Percentiles rank a stretch among this genome's conserved stretches.
These are phyloP conservation scores for Hemistola chrysoprasaria DNA, from an alignment of 2,888 invertebrate species.

Conservation along the genomic window DNA sequence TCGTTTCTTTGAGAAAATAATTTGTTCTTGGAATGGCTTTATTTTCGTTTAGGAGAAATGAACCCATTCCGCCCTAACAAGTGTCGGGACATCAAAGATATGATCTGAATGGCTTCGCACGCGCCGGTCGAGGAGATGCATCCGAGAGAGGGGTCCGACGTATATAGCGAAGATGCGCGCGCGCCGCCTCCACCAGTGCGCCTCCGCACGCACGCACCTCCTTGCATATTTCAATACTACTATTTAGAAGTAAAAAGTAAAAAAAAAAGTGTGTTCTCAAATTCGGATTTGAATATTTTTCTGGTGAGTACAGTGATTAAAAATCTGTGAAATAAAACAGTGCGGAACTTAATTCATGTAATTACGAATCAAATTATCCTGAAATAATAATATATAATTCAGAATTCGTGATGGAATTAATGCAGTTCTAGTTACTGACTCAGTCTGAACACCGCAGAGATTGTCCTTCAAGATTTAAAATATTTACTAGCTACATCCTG, in stretches of 20 bases:
- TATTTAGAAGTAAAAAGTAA: too few species aligned
- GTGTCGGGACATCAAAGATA: conserved; percentile 23
- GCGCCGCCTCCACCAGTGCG: conserved; percentile 45
- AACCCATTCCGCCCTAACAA: conserved; percentile 12
- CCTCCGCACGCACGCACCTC: conserved; percentile 21
- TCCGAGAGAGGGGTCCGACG: conserved; percentile 50
- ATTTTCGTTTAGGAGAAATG: too few species aligned
- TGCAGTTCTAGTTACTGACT: conserved; percentile 12
- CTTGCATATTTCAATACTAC: not conserved
- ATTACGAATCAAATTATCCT: conserved; percentile 6
- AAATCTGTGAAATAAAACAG: too few species aligned
- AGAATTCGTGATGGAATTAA: conserved; percentile 23
- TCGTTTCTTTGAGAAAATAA: too few species aligned
- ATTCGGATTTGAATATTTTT: too few species aligned
- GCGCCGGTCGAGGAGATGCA: conserved; percentile 21
- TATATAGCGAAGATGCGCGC: conserved; percentile 61
- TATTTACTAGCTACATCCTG: too few species aligned
- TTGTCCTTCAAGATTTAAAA: conserved; percentile 16
- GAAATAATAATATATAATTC: conserved; percentile 12
- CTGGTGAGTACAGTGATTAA: not conserved
- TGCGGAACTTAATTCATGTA: too few species aligned
- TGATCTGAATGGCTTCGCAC: conserved; percentile 24
- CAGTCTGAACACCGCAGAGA: conserved; percentile 22
- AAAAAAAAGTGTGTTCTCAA: too few species aligned
- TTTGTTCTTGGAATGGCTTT: too few species aligned